Base-by-base conservation (phyloP, 2,113 vertebrate species). In the Picathartes gymnocephalus region DNA sequence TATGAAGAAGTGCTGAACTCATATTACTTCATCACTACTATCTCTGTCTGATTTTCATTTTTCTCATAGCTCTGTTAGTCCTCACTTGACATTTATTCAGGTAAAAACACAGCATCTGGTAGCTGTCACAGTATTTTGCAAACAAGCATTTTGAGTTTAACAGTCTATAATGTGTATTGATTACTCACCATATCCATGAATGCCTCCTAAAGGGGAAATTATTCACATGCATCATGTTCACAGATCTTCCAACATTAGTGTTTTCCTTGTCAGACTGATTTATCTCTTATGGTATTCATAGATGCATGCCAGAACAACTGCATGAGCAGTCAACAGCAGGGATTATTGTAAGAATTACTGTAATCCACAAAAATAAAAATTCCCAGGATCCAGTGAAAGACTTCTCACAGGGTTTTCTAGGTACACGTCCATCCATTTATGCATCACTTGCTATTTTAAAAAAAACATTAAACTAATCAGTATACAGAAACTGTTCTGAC, bases 121-220 rank as follows among this genome's bases (percentile, higher is more conserved):
- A 95, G 58, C 84, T 97, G 94, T 81, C 97, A 92, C 44, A 88
- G 56, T 80, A 96, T 97, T 97, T 95, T 91, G 77, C 70, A 96
- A 97, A 95, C 60, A 95, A 94, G 69, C 39, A 97, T 82, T 96
- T 58, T 81, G 77, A 95, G 81, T 91, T 91, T 95, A 92, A 86
- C 86, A 81, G 65, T 85, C 71, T 94, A 76, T 95, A 97, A 92
- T 74, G 81, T 94, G 61, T 94, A 97, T 95, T 84, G 94, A 93
- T 97, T 98, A 98, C 99, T 99, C 98, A 99, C 99, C 99, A 99
- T 98, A 99, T 99, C 99, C 99, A 99, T 81, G 99, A 99, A 98
- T 99, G 99, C 94, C 99, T 99, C 97, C 99, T 98, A 95, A 99
- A 98, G 77, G 99, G 99, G 90, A 98, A 99, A 96, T 98, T 98